Percentiles rank a stretch among this genome's conserved stretches.
Conservation (phyloP, 2,888 invertebrate genomes). For the Amiota communis region DNA sequence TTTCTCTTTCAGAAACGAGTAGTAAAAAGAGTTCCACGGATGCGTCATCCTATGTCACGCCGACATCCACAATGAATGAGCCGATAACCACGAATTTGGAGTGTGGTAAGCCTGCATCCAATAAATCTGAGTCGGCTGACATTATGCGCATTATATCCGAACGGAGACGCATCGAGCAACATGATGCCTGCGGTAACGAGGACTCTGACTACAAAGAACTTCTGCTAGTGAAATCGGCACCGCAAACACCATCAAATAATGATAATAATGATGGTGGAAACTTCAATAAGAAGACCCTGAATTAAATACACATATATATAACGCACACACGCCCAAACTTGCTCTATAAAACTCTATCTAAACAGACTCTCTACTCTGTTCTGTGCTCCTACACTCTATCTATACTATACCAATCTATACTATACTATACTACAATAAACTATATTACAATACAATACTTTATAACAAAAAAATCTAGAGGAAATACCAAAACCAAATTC, state of each 20-base stretch:
- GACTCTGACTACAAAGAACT: conserved; percentile 73
- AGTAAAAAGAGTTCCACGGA: not conserved
- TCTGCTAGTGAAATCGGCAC: conserved; percentile 68
- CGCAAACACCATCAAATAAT: conserved; percentile 69
- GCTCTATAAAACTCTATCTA: too few relatives aligned
- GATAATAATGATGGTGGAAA: conserved; percentile 47
- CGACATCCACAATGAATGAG: not conserved
- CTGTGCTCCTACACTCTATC: too few relatives aligned
- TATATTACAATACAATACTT: too few relatives aligned
- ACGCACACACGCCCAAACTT: not conserved
- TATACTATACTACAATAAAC: too few relatives aligned
- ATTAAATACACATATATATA: conserved; percentile 32
- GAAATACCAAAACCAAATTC: too few relatives aligned
- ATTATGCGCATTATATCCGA: conserved; percentile 73
- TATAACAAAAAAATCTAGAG: too few relatives aligned
- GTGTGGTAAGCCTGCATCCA: conserved; percentile 38
- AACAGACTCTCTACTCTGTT: too few relatives aligned
- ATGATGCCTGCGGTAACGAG: conserved; percentile 70
- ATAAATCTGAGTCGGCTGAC: conserved; percentile 72
- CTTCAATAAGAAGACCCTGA: not conserved
- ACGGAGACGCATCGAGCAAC: conserved; percentile 71
- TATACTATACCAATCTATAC: too few relatives aligned
- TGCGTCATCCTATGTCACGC: conserved; percentile 7
- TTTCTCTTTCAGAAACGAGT: conserved; percentile 16
- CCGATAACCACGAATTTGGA: not conserved